Evolutionary conservation across 2,113 vertebrate species (phyloP), one percentile per base, ranked within the genome.

Genomic region (Phalacrocorax aristotelis): DNA sequence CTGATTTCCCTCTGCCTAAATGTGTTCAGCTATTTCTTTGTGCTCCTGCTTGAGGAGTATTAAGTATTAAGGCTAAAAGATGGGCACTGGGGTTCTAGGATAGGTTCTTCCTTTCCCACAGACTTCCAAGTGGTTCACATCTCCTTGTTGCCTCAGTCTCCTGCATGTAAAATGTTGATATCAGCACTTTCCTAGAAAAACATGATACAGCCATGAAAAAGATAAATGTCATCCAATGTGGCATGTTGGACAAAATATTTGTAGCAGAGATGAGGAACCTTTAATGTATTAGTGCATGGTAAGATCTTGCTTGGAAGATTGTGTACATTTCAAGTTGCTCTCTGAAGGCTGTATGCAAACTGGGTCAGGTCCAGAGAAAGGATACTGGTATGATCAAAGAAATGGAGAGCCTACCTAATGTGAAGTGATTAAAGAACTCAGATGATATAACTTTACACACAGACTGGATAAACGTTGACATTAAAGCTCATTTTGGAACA

Each of bases 401-500:
- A 90, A 51, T 66, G 25, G 49, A 89, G 87, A 90, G 46, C 36
- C 34, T 95, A 52, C 76, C 71, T 89, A 85, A 87, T 95, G 55
- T 49, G 48, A 96, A 89, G 68, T 92, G 83, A 92, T 96, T 95
- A 75, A 78, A 95, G 87, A 89, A 78, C 48, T 92, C 65, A 36
- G 62, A 78, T 84, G 55, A 74, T 96, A 32, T 20, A 88, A 84
- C 51, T 92, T 91, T 83, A 94, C 78, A 87, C 46, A 77, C 40
- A 66, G 91, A 9, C 60, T 71, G n/a, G 48, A 74, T 92, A 92
- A 94, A 60, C 15, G 4, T 27, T 95, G 83, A 96, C 18, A 34
- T 87, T 92, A 84, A 68, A 58, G 42, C 77, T 68, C 51, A 55
- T 89, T 94, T 96, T 95, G 80, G 94, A 97, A 95, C 80, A 68